These are phyloP conservation scores for Glomeris maerens DNA, from an alignment of 1,140 invertebrate genomes.

Conservation along the genomic window DNA sequence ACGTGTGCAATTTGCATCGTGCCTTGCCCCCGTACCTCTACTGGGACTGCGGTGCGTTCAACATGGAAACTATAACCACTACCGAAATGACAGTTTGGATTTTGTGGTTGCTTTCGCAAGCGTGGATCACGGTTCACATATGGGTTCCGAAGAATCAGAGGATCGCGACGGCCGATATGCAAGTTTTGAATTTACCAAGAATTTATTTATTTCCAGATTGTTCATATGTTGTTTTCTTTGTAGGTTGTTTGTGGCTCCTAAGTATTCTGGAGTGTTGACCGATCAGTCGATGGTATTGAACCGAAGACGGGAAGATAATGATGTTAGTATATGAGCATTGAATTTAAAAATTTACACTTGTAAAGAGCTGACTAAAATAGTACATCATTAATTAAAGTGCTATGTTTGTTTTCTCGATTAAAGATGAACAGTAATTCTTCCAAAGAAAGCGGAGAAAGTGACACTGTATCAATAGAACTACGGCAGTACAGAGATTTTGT, in stretches of 20 bases:
- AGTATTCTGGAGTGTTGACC: slow-evolving; percentile 83
- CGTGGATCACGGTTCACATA: slow-evolving; percentile 39
- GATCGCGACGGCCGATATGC: slow-evolving; percentile 36
- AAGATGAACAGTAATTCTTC: too few relatives aligned
- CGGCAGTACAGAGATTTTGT: too few relatives aligned
- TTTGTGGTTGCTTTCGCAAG: slow-evolving; percentile 34
- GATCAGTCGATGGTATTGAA: slow-evolving; percentile 94
- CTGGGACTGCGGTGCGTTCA: slow-evolving; percentile 19
- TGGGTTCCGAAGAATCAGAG: slow-evolving; percentile 39
- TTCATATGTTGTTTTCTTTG: too few relatives aligned
- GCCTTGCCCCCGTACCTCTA: slow-evolving; percentile 20
- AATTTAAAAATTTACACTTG: too few relatives aligned
- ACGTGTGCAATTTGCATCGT: slow-evolving; percentile 20
- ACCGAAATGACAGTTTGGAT: slow-evolving; percentile 28
- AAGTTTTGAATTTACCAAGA: too few relatives aligned
- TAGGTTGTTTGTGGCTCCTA: slow-evolving; percentile 76
- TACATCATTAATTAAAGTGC: too few relatives aligned
- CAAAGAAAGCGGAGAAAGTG: too few relatives aligned
- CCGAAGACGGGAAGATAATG: slow-evolving; percentile 74
- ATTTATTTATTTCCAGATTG: too few relatives aligned
- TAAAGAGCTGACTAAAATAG: too few relatives aligned
- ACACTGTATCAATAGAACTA: too few relatives aligned
- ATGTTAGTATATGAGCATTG: too few relatives aligned
- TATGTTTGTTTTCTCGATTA: too few relatives aligned
- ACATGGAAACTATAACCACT: slow-evolving; percentile 16